phyloP scores from a whole-genome alignment of 2,888 invertebrate species.

The Dolichomitus sp. region DNA sequence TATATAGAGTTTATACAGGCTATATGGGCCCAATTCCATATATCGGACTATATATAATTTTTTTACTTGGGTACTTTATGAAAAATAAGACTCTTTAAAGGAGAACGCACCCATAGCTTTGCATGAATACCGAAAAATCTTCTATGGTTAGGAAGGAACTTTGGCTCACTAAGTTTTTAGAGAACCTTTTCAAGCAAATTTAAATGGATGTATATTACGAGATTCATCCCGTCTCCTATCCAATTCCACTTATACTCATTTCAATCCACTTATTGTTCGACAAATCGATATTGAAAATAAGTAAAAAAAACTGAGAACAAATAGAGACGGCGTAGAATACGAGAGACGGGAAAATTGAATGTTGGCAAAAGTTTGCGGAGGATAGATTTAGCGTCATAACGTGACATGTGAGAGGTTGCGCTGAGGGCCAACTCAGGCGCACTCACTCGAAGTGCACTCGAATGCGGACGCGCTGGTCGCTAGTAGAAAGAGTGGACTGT shows the following conservation, averaged over 20 bases:
- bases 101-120: background rate
- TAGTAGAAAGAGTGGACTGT: slow-evolving; percentile 7
- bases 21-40: too few relatives aligned
- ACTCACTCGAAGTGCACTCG: slow-evolving; percentile 45
- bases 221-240: background rate
- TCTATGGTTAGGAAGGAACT: background rate
- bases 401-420: slow-evolving; percentile 41
- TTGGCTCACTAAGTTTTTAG: background rate
- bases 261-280: slow-evolving; percentile 46
- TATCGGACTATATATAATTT: too few relatives aligned
- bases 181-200: background rate
- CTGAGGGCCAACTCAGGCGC: slow-evolving; percentile 28
- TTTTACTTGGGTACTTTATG: too few relatives aligned
- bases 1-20: too few relatives aligned
- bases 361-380: slow-evolving; percentile 55
- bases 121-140: background rate
- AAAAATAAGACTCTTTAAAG: background rate
- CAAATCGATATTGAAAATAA: slow-evolving; percentile 29
- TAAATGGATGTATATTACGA: slow-evolving; percentile 2
- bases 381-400: slow-evolving; percentile 65
- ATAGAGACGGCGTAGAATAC: slow-evolving; percentile 5
- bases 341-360: slow-evolving; percentile 55
- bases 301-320: background rate
- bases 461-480: slow-evolving; percentile 28
- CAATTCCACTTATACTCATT: slow-evolving; percentile 20